A percentile compares a stretch with the other conserved stretches of the same genome.
These are phyloP conservation scores for Athalia rosae DNA, from an alignment of 2,888 invertebrate genomes.

Conservation along the genomic window DNA sequence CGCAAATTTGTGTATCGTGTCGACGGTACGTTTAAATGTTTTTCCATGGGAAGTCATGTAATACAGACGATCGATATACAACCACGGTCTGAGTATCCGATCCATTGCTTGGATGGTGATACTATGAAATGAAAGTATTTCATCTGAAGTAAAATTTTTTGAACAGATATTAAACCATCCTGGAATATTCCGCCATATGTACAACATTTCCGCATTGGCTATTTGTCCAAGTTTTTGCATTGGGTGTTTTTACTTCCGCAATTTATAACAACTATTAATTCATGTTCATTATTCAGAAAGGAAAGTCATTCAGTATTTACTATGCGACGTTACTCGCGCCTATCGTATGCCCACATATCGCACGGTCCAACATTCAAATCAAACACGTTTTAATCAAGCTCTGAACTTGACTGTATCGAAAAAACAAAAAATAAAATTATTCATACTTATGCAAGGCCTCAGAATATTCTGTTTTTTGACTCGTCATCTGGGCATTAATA, in stretches of 20 bases:
- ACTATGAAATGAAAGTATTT: conserved; percentile 6
- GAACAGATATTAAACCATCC: neutral
- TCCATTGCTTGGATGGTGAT: conserved; percentile 44
- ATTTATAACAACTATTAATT: too few relatives aligned
- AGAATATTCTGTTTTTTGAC: conserved; percentile 74
- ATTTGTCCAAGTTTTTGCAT: too few relatives aligned
- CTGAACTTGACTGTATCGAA: too few relatives aligned
- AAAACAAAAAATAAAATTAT: too few relatives aligned
- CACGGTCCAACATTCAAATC: too few relatives aligned
- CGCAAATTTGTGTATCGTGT: conserved; percentile 55
- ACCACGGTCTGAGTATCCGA: conserved; percentile 57
- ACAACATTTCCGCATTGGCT: too few relatives aligned
- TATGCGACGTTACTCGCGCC: too few relatives aligned
- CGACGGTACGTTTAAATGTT: conserved; percentile 49
- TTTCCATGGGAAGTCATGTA: conserved; percentile 55
- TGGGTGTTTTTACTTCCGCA: too few relatives aligned
- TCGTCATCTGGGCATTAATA: conserved; percentile 74
- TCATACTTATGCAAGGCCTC: conserved; percentile 74
- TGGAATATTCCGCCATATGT: neutral
- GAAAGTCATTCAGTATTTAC: too few relatives aligned
- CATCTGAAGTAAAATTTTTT: neutral
- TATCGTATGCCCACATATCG: too few relatives aligned
- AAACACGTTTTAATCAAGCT: too few relatives aligned
- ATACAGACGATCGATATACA: conserved; percentile 56
- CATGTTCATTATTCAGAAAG: too few relatives aligned